Evolutionary conservation across 2,113 vertebrate species (phyloP), one percentile per base, ranked within the genome.

Genomic region (Erpornis zantholeuca): DNA sequence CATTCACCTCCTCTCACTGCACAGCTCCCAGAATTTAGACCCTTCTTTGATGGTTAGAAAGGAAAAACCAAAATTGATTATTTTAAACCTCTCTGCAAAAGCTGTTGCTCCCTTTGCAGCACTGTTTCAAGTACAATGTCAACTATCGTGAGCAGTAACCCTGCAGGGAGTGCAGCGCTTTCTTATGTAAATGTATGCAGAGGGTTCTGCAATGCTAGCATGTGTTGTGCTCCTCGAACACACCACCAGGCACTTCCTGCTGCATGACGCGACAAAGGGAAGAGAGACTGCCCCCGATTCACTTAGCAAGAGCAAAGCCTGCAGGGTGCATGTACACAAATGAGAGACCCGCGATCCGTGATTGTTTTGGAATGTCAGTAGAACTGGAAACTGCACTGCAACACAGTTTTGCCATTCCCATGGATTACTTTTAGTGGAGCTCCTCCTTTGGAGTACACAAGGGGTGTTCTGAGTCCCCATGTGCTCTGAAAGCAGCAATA

Each of bases 111-210:
- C 93, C 64, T 76, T 49, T 90, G 73, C 96, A 94, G 64, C 49
- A 72, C 69, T 53, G 57, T 88, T 97, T 97, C 96, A 97, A 97
- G 92, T 82, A 75, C 83, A 82, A 29, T 90, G 78, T 94, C 96
- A 96, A 96, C 84, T 78, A 40, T 92, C 69, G 90, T 90, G 92
- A 96, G 95, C 89, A 95, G 96, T 85, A 88, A 76, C 95, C 96
- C 96, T 97, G 96, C 95, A 91, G 96, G 96, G 90, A 92, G 87
- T 84, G 53, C 68, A 76, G 81, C n/a, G 86, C 72, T 77, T 94
- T 92, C 86, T n/a, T 90, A 97, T 97, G 96, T 88, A 98, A 98
- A 98, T 98, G 97, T 97, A 97, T 98, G 97, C 95, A 97, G 94
- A 97, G 94, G 92, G 31, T 22, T 82, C 88, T 97, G 82, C 85